Evolutionary conservation across 2,797 vertebrate genomes (phyloP), one percentile per base, ranked within the genome.

Genomic region (Lagodon rhomboides): DNA sequence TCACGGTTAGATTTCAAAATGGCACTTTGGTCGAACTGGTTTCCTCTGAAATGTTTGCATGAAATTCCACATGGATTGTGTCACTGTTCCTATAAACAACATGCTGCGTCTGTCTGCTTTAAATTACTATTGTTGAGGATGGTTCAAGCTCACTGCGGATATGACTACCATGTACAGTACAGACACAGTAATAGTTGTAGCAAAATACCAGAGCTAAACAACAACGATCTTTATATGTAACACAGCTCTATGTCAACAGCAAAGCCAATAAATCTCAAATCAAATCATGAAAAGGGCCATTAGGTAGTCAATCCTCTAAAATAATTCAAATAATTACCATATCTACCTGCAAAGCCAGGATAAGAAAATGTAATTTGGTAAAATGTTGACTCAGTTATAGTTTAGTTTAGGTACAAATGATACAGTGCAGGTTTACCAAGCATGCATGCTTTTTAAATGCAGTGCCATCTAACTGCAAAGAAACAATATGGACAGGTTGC

Each of bases 151-250:
- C 66, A 82, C 82, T 73, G 60, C 41, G 54, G 56, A 68, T 49
- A 38, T 22, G 30, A 75, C n/a, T 65, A 67, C n/a, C n/a, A 44
- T 68, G 44, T 30, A 56, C 4, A 6, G 65, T 34, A 34, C 13
- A 44, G 43, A 78, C 30, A 51, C 25, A 68, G 60, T 49, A 68
- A 58, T 6, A 73, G 58, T 8, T 71, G 56, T 11, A 59, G 44
- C 17, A 53, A 73, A 73, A 80, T 58, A 61, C 58, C 44, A 56
- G 53, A 25, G 13, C 38, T 2, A 23, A 65, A 66, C 16, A 79
- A 72, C 51, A 72, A 20, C 50, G 47, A 55, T 63, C 27, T 56
- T 68, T 82, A 67, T 60, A 17, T 90, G 85, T 63, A 77, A 74
- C 63, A 63, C 30, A 50, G 25, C 65, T 71, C 38, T 27, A 59